Conservation (phyloP, 2,888 invertebrate species). For the Plagodis pulveraria region DNA sequence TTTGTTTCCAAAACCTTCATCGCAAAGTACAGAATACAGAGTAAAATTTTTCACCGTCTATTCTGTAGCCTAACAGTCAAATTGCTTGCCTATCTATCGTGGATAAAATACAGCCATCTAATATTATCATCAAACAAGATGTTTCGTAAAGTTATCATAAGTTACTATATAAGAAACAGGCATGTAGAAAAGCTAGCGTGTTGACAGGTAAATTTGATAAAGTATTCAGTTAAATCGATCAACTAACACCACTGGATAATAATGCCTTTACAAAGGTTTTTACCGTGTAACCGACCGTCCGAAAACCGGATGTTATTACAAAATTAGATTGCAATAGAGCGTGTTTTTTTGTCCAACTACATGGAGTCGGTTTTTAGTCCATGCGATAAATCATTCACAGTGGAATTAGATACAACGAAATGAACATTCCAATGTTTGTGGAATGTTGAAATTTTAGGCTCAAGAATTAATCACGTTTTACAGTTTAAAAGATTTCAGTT, state of each 20-base stretch:
- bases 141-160: too few relatives aligned
- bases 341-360: slow-evolving; percentile 49
- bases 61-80: too few relatives aligned
- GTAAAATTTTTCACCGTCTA: too few relatives aligned
- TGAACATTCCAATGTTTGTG: slow-evolving; percentile 11
- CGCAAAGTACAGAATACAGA: too few relatives aligned
- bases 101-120: too few relatives aligned
- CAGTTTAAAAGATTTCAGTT: too few relatives aligned
- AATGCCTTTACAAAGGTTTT: slow-evolving; percentile 48
- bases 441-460: not conserved
- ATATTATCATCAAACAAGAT: too few relatives aligned
- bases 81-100: too few relatives aligned
- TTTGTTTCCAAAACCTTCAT: too few relatives aligned
- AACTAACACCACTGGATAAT: slow-evolving; percentile 46
- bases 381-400: slow-evolving; percentile 25
- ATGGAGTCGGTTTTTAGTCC: slow-evolving; percentile 35
- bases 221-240: slow-evolving; percentile 38
- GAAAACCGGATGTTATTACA: slow-evolving; percentile 63
- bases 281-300: slow-evolving; percentile 46
- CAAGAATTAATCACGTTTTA: too few relatives aligned
- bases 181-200: too few relatives aligned
- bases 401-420: slow-evolving; percentile 1
- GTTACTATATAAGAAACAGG: too few relatives aligned
- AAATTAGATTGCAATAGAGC: slow-evolving; percentile 67
- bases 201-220: not conserved